These are phyloP conservation scores for Aleiodes sp. DNA, from an alignment of 1,140 invertebrate genomes.

Conservation along the genomic window DNA sequence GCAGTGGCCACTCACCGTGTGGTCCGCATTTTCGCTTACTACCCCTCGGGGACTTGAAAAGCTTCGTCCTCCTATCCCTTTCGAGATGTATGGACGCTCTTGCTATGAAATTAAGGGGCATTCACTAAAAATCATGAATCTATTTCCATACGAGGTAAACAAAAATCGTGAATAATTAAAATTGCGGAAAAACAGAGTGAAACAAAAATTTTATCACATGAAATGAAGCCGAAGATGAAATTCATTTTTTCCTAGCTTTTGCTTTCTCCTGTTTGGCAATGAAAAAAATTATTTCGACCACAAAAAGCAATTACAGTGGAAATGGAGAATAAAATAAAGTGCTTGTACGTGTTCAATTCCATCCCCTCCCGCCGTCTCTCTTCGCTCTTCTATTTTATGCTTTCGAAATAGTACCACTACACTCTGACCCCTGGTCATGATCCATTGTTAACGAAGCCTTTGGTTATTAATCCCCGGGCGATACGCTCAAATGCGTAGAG, in stretches of 20 bases:
- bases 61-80: background rate
- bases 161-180: no score
- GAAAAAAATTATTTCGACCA: slow-evolving; percentile 2
- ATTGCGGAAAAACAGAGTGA: no score
- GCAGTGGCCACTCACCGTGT: slow-evolving; percentile 15
- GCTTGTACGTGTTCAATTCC: background rate
- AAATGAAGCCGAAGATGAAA: no score
- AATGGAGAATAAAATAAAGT: slow-evolving; percentile 11
- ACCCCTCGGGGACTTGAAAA: slow-evolving; percentile 20
- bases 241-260: no score
- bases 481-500: slow-evolving; percentile 13
- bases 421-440: slow-evolving; percentile 2
- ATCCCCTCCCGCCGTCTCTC: background rate
- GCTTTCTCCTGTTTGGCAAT: background rate
- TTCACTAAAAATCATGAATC: slow-evolving; percentile 23
- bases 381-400: background rate
- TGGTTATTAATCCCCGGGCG: slow-evolving; percentile 8
- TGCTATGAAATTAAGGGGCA: slow-evolving; percentile 24
- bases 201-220: no score
- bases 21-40: background rate
- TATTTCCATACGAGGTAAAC: background rate
- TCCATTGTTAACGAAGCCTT: slow-evolving; percentile 16
- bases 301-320: slow-evolving; percentile 4
- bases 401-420: background rate
- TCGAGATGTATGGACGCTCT: background rate